These are phyloP conservation scores for Anser brachyrhynchus DNA, from an alignment of 2,113 vertebrate species.

Conservation along the genomic window DNA sequence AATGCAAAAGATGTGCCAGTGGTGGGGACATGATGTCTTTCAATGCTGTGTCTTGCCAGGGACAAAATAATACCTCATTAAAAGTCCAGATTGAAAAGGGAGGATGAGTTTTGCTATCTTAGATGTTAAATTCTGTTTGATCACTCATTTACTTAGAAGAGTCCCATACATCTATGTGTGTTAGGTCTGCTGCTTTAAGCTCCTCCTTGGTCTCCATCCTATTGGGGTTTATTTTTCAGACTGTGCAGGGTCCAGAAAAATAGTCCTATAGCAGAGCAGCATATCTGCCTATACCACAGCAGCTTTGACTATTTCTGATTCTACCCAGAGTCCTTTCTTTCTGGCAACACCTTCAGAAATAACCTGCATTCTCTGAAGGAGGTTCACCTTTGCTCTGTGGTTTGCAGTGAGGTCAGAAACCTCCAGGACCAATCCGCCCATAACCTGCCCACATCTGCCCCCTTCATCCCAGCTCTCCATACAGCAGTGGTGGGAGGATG, in stretches of 20 bases:
- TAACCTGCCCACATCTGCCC: not conserved
- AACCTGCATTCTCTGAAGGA: not conserved
- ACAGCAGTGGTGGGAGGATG: fast-evolving
- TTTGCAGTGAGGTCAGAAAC: not conserved
- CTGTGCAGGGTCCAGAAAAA: not conserved
- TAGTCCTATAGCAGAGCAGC: not conserved
- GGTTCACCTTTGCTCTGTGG: not conserved
- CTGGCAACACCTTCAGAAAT: not conserved
- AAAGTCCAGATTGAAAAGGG: not conserved
- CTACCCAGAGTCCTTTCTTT: not conserved
- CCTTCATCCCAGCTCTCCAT: fast-evolving
- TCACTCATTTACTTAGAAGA: not conserved
- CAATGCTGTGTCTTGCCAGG: not conserved
- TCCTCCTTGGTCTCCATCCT: not conserved
- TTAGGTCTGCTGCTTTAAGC: not conserved
- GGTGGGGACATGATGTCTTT: not conserved
- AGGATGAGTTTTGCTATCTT: not conserved
- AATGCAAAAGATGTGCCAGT: not conserved
- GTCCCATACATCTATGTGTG: not conserved
- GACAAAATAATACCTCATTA: not conserved
- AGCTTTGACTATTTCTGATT: not conserved
- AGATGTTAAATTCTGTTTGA: not conserved
- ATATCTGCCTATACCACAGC: not conserved
- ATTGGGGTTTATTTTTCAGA: not conserved
- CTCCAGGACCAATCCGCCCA: not conserved